Conservation (phyloP, 2,113 vertebrate genomes). For the Clarias gariepinus region DNA sequence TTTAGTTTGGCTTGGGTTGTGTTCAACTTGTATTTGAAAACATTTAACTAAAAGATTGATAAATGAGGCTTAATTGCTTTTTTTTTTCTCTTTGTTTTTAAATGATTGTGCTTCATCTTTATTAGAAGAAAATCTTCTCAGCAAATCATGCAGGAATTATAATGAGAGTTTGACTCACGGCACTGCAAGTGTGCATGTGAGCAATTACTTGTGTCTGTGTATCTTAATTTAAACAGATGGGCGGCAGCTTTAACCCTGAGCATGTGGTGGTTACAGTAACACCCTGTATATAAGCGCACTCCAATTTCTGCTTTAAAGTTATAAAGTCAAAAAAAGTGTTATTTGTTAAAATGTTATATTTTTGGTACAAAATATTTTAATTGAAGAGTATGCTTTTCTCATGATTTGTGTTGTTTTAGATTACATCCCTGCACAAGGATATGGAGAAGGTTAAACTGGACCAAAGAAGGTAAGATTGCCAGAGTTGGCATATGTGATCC, state of each 20-base stretch:
- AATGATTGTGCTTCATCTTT: background rate
- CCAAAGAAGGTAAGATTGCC: slow-evolving; percentile 78
- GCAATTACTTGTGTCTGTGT: background rate
- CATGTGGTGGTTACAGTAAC: background rate
- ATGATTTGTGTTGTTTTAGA: slow-evolving; percentile 62
- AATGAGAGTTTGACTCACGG: background rate
- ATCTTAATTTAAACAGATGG: background rate
- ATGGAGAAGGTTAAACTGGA: slow-evolving; percentile 98
- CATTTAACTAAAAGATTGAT: background rate
- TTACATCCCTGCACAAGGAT: slow-evolving; percentile 90
- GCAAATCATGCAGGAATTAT: background rate
- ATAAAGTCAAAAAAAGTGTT: no score
- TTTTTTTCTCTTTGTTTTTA: background rate
- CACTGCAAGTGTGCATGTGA: background rate
- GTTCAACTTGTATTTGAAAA: no score
- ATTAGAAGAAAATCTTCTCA: background rate
- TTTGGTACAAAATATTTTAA: background rate
- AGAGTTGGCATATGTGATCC: background rate
- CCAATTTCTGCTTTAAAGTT: background rate
- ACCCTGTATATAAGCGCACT: background rate
- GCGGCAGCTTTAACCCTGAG: background rate
- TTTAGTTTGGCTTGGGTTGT: no score
- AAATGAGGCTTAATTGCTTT: background rate
- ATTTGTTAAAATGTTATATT: no score
- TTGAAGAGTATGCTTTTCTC: background rate